Percentiles rank a stretch among this genome's conserved stretches.
Conservation (phyloP, 2,888 invertebrate species). For the Lordiphosa fenestrarum region DNA sequence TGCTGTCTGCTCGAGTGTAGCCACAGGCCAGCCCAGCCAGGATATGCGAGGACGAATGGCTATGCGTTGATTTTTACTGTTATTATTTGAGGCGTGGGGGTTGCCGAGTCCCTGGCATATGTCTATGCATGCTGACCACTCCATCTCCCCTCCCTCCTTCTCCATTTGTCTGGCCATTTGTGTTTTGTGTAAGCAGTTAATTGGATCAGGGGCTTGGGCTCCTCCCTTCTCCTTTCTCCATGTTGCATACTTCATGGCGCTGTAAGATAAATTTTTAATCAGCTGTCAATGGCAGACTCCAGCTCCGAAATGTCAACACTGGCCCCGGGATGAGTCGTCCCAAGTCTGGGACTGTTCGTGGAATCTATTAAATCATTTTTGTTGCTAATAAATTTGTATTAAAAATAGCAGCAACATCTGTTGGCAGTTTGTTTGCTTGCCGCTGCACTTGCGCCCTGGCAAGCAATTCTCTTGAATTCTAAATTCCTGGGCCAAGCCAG, state of each 20-base stretch:
- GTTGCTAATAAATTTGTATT: constrained; percentile 51
- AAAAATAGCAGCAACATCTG: constrained; percentile 39
- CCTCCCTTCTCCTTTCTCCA: constrained; percentile 15
- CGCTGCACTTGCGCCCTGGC: constrained; percentile 38
- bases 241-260: constrained; percentile 67
- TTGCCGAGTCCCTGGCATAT: constrained; percentile 26
- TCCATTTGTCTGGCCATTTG: constrained; percentile 58
- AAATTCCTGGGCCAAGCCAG: constrained; percentile 20
- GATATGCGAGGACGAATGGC: constrained; percentile 51
- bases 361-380: constrained; percentile 62
- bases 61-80: constrained; percentile 68
- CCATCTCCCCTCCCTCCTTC: not conserved
- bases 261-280: constrained; percentile 61
- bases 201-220: constrained; percentile 64
- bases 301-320: constrained; percentile 49
- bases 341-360: constrained; percentile 37
- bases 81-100: constrained; percentile 51
- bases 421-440: constrained; percentile 16
- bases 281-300: constrained; percentile 38
- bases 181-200: constrained; percentile 74
- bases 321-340: constrained; percentile 28
- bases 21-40: constrained; percentile 52
- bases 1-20: constrained; percentile 36
- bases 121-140: constrained; percentile 36
- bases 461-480: constrained; percentile 50